Evolutionary conservation across 2,113 vertebrate genomes (phyloP), one percentile per base, ranked within the genome.

Genomic region (Myiagra hebetior): DNA sequence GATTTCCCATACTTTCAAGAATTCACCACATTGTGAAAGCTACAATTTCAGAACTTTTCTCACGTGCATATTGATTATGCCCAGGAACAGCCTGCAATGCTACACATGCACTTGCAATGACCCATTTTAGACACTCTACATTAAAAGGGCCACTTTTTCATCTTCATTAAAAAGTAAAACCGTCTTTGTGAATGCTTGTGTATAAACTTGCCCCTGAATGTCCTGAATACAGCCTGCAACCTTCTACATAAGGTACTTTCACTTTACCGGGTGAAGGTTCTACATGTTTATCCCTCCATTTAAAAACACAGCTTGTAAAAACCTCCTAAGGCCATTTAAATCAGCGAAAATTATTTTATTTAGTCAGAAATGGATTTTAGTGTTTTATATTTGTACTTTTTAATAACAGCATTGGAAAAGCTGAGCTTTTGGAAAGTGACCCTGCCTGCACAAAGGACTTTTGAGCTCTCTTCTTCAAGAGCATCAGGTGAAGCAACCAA

Each of bases 1-100:
- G 91, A 94, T 96, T 97, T 96, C 94, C 92, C 93, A 95, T 97
- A 97, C 96, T 97, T 97, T 97, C 49, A 95, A 95, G 87, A 85
- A 84, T 65, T 95, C 72, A 89, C 49, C 57, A 57, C 35, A 11
- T 72, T 97, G 79, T 64, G 63, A 96, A 93, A 93, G 55, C 78
- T 92, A 85, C 83, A 86, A 5, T 95, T 97, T 92, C 87, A 90
- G 91, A 87, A 82, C 90, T 95, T 95, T 95, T 94, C 80, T 97
- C 91, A 93, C 7, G 10, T 87, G 88, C 86, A 55, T 89, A 75
- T 94, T 94, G 92, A 89, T 95, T 82, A 80, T 46, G 50, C 31
- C 21, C 86, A 94, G 47, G 64, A 95, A 72, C 35, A 91, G 76
- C 23, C 79, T 87, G 41, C 56, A 74, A 55, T 56, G 76, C 20